Evolutionary conservation across 2,113 vertebrate species (phyloP).

Genomic region (Aphyosemion australe): DNA sequence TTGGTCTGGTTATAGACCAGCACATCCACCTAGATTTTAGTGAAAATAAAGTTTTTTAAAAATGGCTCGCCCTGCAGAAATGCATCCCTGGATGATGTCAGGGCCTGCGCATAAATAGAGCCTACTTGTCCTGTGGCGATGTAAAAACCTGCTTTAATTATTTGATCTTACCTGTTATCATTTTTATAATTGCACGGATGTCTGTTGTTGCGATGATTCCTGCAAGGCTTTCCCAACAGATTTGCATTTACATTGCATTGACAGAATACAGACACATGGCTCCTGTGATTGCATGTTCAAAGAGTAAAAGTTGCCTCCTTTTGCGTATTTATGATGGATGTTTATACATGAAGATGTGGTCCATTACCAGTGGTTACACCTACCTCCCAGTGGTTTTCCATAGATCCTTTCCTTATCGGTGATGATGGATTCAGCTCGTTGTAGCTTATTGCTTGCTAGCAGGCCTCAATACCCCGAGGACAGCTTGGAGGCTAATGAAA

Average conservation of each 20-base stretch:
- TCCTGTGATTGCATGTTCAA: background rate
- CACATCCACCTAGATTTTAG: too few relatives aligned
- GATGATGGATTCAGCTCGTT: slow-evolving; percentile 38
- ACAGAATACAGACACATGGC: slow-evolving; percentile 35
- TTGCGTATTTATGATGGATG: slow-evolving; percentile 4
- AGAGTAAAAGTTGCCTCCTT: background rate
- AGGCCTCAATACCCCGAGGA: slow-evolving; percentile 45
- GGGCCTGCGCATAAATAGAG: background rate
- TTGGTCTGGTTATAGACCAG: too few relatives aligned
- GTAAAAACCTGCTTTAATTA: slow-evolving; percentile 53
- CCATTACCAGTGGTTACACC: slow-evolving; percentile 44
- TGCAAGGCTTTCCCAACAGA: slow-evolving; percentile 33
- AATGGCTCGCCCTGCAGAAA: background rate
- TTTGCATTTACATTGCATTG: slow-evolving; percentile 74
- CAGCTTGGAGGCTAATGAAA: slow-evolving; percentile 55
- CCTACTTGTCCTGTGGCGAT: slow-evolving; percentile 7
- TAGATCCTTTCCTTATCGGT: slow-evolving; percentile 34
- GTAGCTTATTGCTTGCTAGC: slow-evolving; percentile 65
- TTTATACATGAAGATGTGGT: slow-evolving; percentile 29
- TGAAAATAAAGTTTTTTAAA: background rate
- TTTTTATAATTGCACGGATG: slow-evolving; percentile 38
- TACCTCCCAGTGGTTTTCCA: slow-evolving; percentile 35
- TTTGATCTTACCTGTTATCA: slow-evolving; percentile 53
- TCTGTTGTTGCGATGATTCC: slow-evolving; percentile 30
- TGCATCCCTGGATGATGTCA: background rate